Conservation (phyloP, 2,888 invertebrate genomes). For the Phasia obesa region DNA sequence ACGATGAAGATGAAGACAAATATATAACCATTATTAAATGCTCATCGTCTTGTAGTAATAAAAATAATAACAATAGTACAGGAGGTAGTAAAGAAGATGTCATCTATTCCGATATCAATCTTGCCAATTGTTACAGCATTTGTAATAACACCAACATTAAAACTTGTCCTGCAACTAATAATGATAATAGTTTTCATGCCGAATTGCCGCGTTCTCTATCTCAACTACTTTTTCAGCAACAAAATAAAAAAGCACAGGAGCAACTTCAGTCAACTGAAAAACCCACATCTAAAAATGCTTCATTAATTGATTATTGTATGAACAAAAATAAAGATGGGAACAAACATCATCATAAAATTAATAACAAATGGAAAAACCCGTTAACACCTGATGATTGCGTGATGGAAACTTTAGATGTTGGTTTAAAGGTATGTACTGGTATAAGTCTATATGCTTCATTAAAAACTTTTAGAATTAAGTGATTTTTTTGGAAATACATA, state of each 20-base stretch:
- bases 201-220: conserved; percentile 40
- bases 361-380: conserved; percentile 1
- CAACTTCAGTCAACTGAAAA: not conserved
- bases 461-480: not conserved
- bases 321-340: not conserved
- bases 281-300: not conserved
- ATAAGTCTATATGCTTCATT: not conserved
- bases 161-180: conserved; percentile 23
- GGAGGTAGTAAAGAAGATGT: conserved; percentile 38
- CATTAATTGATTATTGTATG: conserved; percentile 31
- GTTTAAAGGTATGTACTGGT: conserved; percentile 48
- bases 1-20: conserved; percentile 52
- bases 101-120: conserved; percentile 58
- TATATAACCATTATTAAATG: conserved; percentile 56
- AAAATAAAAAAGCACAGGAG: conserved; percentile 17
- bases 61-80: conserved; percentile 40
- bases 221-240: conserved; percentile 41
- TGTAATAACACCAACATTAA: conserved; percentile 41
- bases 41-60: conserved; percentile 34
- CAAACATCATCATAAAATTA: conserved; percentile 12
- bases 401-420: not conserved
- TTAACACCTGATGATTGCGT: conserved; percentile 12
- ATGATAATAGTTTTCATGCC: conserved; percentile 46
- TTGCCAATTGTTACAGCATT: conserved; percentile 58
- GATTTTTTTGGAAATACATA: too few relatives aligned